Conservation (phyloP, 2,113 vertebrate species). For the Mormyrus lacerda region DNA sequence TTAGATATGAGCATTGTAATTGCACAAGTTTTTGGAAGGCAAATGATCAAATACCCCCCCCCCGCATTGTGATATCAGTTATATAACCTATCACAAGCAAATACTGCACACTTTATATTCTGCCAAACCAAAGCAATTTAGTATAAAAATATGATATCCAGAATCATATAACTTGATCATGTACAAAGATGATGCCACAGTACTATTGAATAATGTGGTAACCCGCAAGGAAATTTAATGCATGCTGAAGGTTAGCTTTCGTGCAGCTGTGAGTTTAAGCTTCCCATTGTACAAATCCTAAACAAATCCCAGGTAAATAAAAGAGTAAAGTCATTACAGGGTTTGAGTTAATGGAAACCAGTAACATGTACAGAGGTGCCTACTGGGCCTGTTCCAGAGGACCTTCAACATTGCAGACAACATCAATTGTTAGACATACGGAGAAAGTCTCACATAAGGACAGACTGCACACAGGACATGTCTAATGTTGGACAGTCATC, state of each 20-base stretch:
- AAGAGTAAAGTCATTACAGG: not conserved
- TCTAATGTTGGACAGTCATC: not conserved
- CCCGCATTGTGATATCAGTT: not conserved
- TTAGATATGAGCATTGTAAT: not conserved
- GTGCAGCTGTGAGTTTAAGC: conserved; percentile 12
- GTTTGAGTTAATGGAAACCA: not conserved
- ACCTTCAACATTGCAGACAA: not conserved
- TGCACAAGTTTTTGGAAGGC: not conserved
- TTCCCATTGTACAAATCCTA: not conserved
- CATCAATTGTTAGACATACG: not conserved
- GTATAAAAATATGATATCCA: not conserved
- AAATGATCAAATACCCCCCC: not conserved
- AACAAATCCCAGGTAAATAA: not conserved
- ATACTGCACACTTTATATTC: not conserved
- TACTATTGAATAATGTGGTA: not conserved
- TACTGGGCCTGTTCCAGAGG: not conserved
- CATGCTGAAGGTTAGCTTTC: not conserved
- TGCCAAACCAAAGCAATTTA: not conserved
- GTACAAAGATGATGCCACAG: not conserved
- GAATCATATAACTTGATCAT: not conserved
- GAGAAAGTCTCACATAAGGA: not conserved
- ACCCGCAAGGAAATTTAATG: not conserved
- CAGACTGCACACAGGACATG: not conserved
- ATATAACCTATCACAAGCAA: not conserved
- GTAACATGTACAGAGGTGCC: not conserved